Percentiles rank a stretch among this genome's conserved stretches.
These are phyloP conservation scores for Corythoichthys haematopterus DNA, from an alignment of 2,113 vertebrate species.

Conservation along the genomic window DNA sequence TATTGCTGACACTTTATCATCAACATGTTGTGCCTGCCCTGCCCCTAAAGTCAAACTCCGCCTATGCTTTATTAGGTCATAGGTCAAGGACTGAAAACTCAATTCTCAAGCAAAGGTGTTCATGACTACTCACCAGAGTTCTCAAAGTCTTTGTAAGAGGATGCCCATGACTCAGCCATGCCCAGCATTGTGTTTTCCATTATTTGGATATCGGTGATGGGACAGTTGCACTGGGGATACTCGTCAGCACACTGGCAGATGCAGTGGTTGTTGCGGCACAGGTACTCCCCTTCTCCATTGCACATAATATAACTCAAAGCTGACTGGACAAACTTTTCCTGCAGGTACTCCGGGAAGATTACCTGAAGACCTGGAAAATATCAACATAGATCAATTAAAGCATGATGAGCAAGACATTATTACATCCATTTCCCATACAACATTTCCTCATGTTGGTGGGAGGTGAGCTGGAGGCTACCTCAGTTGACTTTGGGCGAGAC, in stretches of 20 bases:
- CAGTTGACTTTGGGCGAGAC: no score
- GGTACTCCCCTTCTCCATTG: slow-evolving; percentile 93
- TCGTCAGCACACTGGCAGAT: slow-evolving; percentile 89
- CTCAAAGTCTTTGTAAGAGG: slow-evolving; percentile 96
- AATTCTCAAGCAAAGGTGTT: background rate
- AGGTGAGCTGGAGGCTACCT: background rate
- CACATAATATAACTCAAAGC: slow-evolving; percentile 99
- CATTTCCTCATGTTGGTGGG: background rate
- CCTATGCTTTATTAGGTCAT: no score
- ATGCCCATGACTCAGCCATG: slow-evolving; percentile 90
- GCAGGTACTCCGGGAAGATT: slow-evolving; percentile 96
- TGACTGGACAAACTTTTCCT: slow-evolving; percentile 98
- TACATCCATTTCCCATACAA: background rate
- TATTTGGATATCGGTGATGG: slow-evolving; percentile 96
- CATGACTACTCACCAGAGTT: slow-evolving; percentile 81
- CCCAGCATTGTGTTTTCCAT: slow-evolving; percentile 91
- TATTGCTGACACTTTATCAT: no score
- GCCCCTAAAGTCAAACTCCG: no score
- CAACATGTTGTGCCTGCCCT: no score
- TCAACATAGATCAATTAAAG: background rate
- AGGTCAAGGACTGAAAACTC: background rate
- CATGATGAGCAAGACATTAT: background rate
- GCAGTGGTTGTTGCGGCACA: slow-evolving; percentile 90
- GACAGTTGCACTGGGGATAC: slow-evolving; percentile 97
- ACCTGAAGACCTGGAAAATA: slow-evolving; percentile 88